A percentile compares a stretch with the other conserved stretches of the same genome.
phyloP scores from a whole-genome alignment of 2,888 invertebrate genomes.

The Mycogona germanica region DNA sequence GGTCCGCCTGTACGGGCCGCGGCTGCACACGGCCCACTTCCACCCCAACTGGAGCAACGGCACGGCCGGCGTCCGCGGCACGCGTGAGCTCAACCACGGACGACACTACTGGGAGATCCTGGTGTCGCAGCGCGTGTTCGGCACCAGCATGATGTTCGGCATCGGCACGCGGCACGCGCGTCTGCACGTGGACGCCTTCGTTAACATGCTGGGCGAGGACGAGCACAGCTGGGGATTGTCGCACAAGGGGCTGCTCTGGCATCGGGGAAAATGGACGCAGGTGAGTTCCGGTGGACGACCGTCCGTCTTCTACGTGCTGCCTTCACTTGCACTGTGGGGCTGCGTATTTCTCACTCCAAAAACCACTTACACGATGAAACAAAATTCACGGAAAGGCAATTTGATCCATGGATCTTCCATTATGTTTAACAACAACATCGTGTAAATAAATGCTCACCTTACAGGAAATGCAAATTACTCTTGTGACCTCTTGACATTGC shows the following conservation, averaged over 20 bases:
- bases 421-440: no score
- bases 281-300: no score
- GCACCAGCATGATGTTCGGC: slow-evolving; percentile 65
- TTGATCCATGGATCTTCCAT: no score
- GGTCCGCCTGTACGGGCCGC: slow-evolving; percentile 44
- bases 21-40: slow-evolving; percentile 49
- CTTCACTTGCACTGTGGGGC: no score
- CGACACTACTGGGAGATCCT: slow-evolving; percentile 52
- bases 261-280: slow-evolving; percentile 47
- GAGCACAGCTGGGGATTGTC: slow-evolving; percentile 55
- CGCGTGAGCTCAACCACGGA: slow-evolving; percentile 48
- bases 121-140: slow-evolving; percentile 50
- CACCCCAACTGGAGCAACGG: slow-evolving; percentile 66
- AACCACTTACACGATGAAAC: no score
- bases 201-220: slow-evolving; percentile 58
- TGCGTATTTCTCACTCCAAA: no score
- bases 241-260: slow-evolving; percentile 58
- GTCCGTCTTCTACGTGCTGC: no score
- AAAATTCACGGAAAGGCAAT: no score
- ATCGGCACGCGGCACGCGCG: slow-evolving; percentile 45
- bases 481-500: no score
- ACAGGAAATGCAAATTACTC: no score
- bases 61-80: slow-evolving; percentile 56
- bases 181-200: slow-evolving; percentile 52
- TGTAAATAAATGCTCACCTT: no score